phyloP scores from a whole-genome alignment of 2,888 invertebrate genomes.

The Chesias legatella region DNA sequence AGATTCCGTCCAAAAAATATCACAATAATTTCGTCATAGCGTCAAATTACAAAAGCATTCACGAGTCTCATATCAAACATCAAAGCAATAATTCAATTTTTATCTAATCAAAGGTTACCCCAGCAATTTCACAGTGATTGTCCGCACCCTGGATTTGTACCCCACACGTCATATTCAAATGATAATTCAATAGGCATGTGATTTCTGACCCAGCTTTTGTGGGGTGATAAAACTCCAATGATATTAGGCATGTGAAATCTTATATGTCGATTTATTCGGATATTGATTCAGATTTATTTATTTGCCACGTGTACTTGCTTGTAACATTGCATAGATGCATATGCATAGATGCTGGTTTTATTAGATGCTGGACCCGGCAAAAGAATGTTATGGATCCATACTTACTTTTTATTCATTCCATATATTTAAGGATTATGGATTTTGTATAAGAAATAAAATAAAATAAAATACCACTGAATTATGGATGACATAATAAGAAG shows the following conservation, averaged over 20 bases:
- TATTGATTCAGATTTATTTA: too few species aligned
- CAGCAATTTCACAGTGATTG: slow-evolving; percentile 64
- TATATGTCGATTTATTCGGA: too few species aligned
- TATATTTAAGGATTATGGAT: too few species aligned
- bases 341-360: too few species aligned
- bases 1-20: background rate
- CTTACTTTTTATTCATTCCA: too few species aligned
- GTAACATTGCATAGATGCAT: too few species aligned
- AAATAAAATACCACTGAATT: background rate
- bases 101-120: slow-evolving; percentile 62
- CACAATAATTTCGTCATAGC: background rate
- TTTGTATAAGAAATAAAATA: too few species aligned
- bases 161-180: slow-evolving; percentile 74
- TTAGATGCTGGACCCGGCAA: too few species aligned
- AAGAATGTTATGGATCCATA: too few species aligned
- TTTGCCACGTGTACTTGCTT: too few species aligned
- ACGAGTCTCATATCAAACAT: slow-evolving; percentile 38
- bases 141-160: slow-evolving; percentile 59
- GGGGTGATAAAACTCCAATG: slow-evolving; percentile 54
- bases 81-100: slow-evolving; percentile 54
- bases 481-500: too few species aligned
- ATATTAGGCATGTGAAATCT: background rate
- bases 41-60: slow-evolving; percentile 4
- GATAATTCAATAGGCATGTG: slow-evolving; percentile 75
- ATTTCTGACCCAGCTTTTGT: slow-evolving; percentile 55